Evolutionary conservation across 2,888 invertebrate species (phyloP), one percentile per base, ranked within the genome.

Genomic region (Drosophila pegasa): DNA sequence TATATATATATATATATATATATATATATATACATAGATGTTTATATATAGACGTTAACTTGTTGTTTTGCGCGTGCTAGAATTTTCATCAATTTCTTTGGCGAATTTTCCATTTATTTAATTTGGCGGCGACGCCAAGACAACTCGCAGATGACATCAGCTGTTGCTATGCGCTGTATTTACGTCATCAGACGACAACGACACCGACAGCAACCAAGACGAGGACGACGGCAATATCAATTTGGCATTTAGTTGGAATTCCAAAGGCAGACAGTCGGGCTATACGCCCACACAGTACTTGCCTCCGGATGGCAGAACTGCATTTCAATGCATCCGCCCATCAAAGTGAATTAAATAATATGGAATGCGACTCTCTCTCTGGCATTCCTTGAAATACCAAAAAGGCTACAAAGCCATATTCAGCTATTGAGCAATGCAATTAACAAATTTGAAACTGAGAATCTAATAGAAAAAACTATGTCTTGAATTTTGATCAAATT

Each of bases 61-160:
- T 54, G 54, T 65, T 65, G 52, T 25, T 40, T 22, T 40, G 68
- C 68, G 69, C 86, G 67, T 85, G 83, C 40, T 72, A 72, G 87
- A 86, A 83, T 88, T 83, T 78, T 86, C 80, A 83, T 83, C 47
- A 68, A 78, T 60, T 69, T 54, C 75, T 77, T 74, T 82, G 62
- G 70, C 69, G 64, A 79, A 74, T 87, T 85, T 85, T 87, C 71
- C 76, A 71, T 75, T 82, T 73, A 78, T 73, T 88, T 77, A 74
- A 87, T 85, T 87, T 80, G 70, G 35, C 47, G 27, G 35, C 71
- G 55, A 27, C 58, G 54, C 61, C 52, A 66, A 60, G 63, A 57
- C 55, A 45, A 40, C 27, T 41, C 14, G 18, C 20, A 59, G 67
- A 73, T 76, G 80, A 72, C 70, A 65, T 65, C 81, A 78, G 66